Base-by-base conservation (phyloP, 1,140 invertebrate genomes). In the Phthorimaea operculella region DNA sequence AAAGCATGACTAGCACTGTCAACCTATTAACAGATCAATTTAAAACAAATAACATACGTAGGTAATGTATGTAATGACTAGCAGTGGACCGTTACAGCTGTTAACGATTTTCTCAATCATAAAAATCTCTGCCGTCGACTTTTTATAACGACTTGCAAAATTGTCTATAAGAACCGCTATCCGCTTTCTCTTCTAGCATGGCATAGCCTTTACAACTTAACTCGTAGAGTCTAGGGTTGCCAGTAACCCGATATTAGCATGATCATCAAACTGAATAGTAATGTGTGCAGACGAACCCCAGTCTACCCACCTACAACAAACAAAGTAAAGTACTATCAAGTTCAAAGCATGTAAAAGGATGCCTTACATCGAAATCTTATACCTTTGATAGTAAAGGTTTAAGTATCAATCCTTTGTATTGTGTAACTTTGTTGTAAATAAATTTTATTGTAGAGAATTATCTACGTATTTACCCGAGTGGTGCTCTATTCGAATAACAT, bases 201-300 rank as follows among this genome's bases (percentile, higher is more conserved):
- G 10, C 36, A 9, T 39, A 12, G 10, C 36, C 36, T 9, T 39
- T 4, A 10, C n/a, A 39, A 39, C 36, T 39, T 39, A 39, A 39
- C 36, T 39, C 36, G 36, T 12, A 10, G 36, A n/a, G n/a, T 39
- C 36, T 72, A 76, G 72, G 75, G 77, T 72, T 78, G 69, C 62
- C 59, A 28, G 77, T 68, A 78, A 80, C 65, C 59, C 58, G 72
- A 80, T 78, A 72, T 69, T 60, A 59, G 72, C 70, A 72, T 72
- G 68, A 76, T 68, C 68, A 75, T 76, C 66, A 68, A 74, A 72
- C 58, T 72, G 70, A 78, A 80, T 78, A 78, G 74, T 74, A 66
- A 65, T 55, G 64, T 62, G 61, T 62, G 53, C 52, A 51, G 47
- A 49, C 51, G 9, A 17, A 44, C 51, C 21, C 21, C 21, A 4